A percentile compares a stretch with the other conserved stretches of the same genome.
Conservation (phyloP, 2,888 invertebrate genomes). For the Acleris holmiana region DNA sequence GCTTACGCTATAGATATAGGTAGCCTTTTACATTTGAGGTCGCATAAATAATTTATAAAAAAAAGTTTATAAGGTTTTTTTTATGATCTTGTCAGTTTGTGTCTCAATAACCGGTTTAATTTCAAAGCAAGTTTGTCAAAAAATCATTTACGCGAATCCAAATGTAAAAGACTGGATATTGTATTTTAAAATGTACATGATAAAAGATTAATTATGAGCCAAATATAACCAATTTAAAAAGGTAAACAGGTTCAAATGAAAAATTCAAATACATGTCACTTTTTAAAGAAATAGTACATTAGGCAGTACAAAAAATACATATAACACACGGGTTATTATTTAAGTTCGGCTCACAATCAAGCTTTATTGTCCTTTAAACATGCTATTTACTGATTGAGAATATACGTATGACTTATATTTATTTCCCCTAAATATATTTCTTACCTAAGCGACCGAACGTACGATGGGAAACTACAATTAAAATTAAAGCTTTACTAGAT, state of each 20-base stretch:
- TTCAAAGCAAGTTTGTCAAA: neutral
- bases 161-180: slow-evolving; percentile 10
- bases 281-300: neutral
- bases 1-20: neutral
- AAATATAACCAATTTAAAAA: neutral
- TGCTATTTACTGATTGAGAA: neutral
- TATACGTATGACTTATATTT: slow-evolving; percentile 11
- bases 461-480: slow-evolving; percentile 33
- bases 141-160: slow-evolving; percentile 11
- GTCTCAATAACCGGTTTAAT: neutral
- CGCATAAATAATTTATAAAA: neutral
- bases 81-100: too few relatives aligned
- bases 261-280: neutral
- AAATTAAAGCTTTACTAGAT: slow-evolving; percentile 35
- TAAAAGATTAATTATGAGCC: slow-evolving; percentile 16
- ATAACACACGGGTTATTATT: neutral
- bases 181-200: slow-evolving; percentile 1
- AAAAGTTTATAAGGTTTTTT: too few relatives aligned
- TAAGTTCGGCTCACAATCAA: slow-evolving; percentile 12
- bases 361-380: neutral
- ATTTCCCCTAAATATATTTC: neutral
- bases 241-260: neutral
- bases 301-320: neutral
- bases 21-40: neutral
- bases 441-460: slow-evolving; percentile 17